Conservation (phyloP, 2,113 vertebrate species). For the Irena cyanogastra region DNA sequence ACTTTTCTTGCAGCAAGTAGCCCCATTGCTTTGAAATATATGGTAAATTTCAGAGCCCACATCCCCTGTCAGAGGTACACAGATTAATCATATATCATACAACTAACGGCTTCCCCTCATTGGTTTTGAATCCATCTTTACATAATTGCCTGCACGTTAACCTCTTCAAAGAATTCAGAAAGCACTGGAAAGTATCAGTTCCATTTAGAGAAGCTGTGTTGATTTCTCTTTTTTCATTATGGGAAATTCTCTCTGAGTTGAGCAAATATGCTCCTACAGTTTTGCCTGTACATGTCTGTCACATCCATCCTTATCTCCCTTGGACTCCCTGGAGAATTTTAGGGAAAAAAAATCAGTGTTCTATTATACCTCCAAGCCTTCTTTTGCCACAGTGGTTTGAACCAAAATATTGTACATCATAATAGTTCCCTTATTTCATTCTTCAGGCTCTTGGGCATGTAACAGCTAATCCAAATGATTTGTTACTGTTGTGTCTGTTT, state of each 20-base stretch:
- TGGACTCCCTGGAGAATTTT: neutral
- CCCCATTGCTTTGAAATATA: neutral
- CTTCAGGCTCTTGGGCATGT: neutral
- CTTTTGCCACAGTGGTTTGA: neutral
- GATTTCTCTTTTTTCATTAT: neutral
- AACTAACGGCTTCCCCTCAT: neutral
- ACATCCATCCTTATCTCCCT: neutral
- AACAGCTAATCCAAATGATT: neutral
- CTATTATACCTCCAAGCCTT: neutral
- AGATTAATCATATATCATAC: neutral
- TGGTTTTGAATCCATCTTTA: neutral
- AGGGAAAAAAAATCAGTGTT: neutral
- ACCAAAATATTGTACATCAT: neutral
- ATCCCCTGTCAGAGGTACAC: neutral
- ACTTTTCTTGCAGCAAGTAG: neutral
- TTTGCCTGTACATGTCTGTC: neutral
- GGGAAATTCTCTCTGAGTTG: neutral
- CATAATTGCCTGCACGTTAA: neutral
- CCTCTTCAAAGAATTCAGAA: neutral
- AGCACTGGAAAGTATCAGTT: neutral
- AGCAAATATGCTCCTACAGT: neutral
- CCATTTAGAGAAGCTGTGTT: neutral
- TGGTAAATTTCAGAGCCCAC: neutral
- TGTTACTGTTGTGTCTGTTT: neutral
- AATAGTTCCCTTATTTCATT: conserved; percentile 1